Conservation (phyloP, 2,113 vertebrate genomes). For the Poeciliopsis retropinna region DNA sequence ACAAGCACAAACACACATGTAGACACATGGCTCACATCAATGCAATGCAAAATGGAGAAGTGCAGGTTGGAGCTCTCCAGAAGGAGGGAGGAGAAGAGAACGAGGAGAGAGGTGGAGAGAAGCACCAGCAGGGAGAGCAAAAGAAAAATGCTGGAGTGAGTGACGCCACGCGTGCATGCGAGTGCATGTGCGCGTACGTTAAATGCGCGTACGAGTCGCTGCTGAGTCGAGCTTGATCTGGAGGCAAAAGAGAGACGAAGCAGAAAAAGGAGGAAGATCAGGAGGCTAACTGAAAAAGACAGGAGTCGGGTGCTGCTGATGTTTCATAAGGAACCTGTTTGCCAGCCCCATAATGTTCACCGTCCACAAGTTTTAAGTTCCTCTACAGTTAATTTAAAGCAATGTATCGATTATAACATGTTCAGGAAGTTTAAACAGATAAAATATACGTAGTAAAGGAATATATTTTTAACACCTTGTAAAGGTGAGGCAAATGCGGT, state of each 20-base stretch:
- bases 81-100: slow-evolving; percentile 30
- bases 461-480: too few species aligned
- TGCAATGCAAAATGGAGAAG: slow-evolving; percentile 57
- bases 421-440: too few species aligned
- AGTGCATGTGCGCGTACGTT: not conserved
- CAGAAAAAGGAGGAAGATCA: not conserved
- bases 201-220: slow-evolving; percentile 20
- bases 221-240: slow-evolving; percentile 33
- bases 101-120: slow-evolving; percentile 11
- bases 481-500: too few species aligned
- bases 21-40: slow-evolving; percentile 42
- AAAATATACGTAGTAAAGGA: too few species aligned
- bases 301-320: not conserved
- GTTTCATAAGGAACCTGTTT: not conserved
- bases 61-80: slow-evolving; percentile 46
- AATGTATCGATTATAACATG: not conserved
- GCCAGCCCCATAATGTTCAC: not conserved
- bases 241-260: slow-evolving; percentile 10
- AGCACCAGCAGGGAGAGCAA: slow-evolving; percentile 17
- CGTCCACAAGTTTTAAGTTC: not conserved
- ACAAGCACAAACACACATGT: slow-evolving; percentile 21
- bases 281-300: not conserved
- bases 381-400: not conserved
- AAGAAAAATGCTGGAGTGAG: slow-evolving; percentile 22
- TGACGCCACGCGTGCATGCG: slow-evolving; percentile 20